These are phyloP conservation scores for Eupsittula cactorum DNA, from an alignment of 2,113 vertebrate species.

Conservation along the genomic window DNA sequence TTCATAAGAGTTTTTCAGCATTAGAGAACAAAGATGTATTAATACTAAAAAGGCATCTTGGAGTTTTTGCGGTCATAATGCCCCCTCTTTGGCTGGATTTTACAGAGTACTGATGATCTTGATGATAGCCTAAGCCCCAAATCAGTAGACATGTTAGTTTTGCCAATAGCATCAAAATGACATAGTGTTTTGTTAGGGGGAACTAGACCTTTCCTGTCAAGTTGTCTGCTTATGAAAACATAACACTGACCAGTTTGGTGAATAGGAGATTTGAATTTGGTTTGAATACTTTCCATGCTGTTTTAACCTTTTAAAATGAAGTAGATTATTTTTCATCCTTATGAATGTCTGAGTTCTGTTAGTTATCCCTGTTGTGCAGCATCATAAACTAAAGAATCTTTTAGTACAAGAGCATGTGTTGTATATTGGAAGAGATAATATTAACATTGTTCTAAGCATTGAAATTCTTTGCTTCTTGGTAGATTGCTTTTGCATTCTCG, in stretches of 20 bases:
- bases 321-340: not conserved
- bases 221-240: not conserved
- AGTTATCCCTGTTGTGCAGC: not conserved
- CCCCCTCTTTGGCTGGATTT: not conserved
- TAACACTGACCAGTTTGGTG: not conserved
- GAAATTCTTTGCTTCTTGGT: not conserved
- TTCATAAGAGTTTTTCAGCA: not conserved
- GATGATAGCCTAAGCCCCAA: not conserved
- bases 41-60: not conserved
- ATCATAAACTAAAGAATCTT: not conserved
- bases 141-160: not conserved
- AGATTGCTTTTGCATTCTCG: not conserved
- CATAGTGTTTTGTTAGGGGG: not conserved
- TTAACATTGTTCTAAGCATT: not conserved
- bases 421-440: not conserved
- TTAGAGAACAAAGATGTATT: not conserved
- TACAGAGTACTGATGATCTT: not conserved
- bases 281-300: not conserved
- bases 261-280: not conserved
- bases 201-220: not conserved
- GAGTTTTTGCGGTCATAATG: not conserved
- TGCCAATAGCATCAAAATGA: not conserved
- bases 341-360: not conserved
- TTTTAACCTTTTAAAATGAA: constrained; percentile 11
- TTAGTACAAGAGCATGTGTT: not conserved